These are phyloP conservation scores for Artibeus lituratus DNA, from an alignment of 2,797 vertebrate genomes.

Conservation along the genomic window DNA sequence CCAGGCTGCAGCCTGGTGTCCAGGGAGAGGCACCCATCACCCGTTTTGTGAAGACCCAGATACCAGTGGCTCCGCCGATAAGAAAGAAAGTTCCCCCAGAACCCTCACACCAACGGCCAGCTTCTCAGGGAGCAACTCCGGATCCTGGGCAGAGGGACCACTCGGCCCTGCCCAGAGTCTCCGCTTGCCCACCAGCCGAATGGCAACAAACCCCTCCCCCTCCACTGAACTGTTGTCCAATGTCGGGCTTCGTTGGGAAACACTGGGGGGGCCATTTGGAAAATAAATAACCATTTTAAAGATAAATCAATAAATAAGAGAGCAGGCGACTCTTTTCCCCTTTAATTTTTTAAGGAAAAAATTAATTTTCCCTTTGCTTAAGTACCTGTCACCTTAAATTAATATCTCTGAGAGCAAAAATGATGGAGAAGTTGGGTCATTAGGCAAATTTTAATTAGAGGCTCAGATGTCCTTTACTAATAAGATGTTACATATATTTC, in stretches of 20 bases:
- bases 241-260: conserved; percentile 5
- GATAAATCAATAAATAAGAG: conserved; percentile 61
- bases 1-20: background rate
- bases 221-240: background rate
- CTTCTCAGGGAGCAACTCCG: background rate
- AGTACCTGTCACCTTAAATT: conserved; percentile 84
- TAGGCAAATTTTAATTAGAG: conserved; percentile 87
- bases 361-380: conserved; percentile 82
- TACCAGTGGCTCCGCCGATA: background rate
- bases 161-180: background rate
- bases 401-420: conserved; percentile 79
- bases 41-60: conserved; percentile 20
- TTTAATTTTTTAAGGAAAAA: conserved; percentile 81
- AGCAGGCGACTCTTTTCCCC: conserved; percentile 60
- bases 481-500: conserved; percentile 80
- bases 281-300: conserved; percentile 59
- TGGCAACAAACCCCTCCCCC: background rate
- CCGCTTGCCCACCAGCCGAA: background rate
- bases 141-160: background rate
- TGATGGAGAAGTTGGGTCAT: conserved; percentile 83
- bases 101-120: background rate
- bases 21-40: background rate
- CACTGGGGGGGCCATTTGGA: conserved; percentile 13
- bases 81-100: background rate
- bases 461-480: conserved; percentile 84